These are phyloP conservation scores for Rhadinocentrus ornatus DNA, from an alignment of 2,797 vertebrate genomes.

Conservation along the genomic window DNA sequence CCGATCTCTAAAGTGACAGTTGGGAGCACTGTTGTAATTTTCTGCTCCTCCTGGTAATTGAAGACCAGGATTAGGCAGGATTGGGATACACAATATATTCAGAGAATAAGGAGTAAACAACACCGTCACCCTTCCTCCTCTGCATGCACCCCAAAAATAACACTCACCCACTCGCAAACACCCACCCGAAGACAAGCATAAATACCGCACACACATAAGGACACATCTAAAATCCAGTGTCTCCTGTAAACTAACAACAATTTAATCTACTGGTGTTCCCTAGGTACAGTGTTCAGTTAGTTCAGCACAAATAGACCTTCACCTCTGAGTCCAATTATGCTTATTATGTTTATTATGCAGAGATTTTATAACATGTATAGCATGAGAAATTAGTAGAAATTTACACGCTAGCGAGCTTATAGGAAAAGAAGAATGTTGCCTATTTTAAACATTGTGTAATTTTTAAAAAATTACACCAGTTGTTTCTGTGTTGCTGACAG, in stretches of 20 bases:
- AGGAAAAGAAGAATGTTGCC: no score
- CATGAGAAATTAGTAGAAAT: neutral
- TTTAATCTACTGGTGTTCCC: conserved; percentile 47
- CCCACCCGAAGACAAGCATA: conserved; percentile 44
- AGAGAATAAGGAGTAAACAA: conserved; percentile 67
- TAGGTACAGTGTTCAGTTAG: conserved; percentile 35
- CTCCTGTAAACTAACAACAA: conserved; percentile 54
- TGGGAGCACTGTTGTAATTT: conserved; percentile 75
- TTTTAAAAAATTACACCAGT: no score
- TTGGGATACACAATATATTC: conserved; percentile 59
- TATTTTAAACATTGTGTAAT: no score
- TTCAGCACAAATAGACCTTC: conserved; percentile 55
- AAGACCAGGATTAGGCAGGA: conserved; percentile 71
- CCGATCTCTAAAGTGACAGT: conserved; percentile 74
- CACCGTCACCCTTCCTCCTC: conserved; percentile 60
- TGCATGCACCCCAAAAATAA: conserved; percentile 66
- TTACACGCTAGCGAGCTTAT: no score
- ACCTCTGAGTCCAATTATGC: conserved; percentile 12
- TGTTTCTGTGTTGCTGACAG: no score
- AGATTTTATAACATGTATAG: conserved; percentile 14
- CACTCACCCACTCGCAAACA: conserved; percentile 49
- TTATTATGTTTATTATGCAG: conserved; percentile 24
- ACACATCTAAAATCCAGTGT: conserved; percentile 39
- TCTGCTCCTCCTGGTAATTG: conserved; percentile 77
- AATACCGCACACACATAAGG: conserved; percentile 21